Evolutionary conservation across 2,888 invertebrate species (phyloP).

Genomic region (Eucriotettix oculatus): DNA sequence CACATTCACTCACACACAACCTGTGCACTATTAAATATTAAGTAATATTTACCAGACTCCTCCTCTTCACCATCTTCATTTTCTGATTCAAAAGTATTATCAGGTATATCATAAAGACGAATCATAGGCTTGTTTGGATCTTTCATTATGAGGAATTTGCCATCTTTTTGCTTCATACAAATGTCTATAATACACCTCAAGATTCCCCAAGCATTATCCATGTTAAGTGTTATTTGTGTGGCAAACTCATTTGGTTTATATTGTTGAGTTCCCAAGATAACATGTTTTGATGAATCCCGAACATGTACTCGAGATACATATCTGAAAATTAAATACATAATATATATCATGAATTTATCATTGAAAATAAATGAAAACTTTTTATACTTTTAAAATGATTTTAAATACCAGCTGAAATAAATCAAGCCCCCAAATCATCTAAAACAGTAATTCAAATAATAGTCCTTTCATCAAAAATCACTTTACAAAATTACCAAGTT

Average conservation of each 20-base stretch:
- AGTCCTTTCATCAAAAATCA: not conserved
- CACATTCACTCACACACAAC: no score
- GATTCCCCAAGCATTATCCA: conserved; percentile 99
- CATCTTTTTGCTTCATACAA: conserved; percentile 92
- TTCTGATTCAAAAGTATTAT: conserved; percentile 96
- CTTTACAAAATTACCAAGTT: no score
- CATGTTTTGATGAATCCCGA: conserved; percentile 88
- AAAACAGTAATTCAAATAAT: no score
- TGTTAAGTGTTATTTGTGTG: conserved; percentile 93
- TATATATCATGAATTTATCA: no score
- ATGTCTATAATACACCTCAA: conserved; percentile 92
- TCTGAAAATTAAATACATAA: conserved; percentile 21
- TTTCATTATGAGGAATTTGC: conserved; percentile 91
- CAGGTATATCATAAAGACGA: conserved; percentile 93
- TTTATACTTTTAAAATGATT: no score
- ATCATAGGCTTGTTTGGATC: conserved; percentile 98
- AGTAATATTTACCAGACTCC: not conserved
- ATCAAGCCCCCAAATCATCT: no score
- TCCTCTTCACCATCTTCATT: conserved; percentile 73
- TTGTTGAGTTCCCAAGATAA: conserved; percentile 92
- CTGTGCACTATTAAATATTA: no score
- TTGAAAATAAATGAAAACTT: no score
- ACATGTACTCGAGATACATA: conserved; percentile 93
- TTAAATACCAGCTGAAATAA: no score
- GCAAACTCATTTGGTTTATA: conserved; percentile 98